phyloP scores from a whole-genome alignment of 64 coral and sea anemone species.

The Stichodactyla mertensii region DNA sequence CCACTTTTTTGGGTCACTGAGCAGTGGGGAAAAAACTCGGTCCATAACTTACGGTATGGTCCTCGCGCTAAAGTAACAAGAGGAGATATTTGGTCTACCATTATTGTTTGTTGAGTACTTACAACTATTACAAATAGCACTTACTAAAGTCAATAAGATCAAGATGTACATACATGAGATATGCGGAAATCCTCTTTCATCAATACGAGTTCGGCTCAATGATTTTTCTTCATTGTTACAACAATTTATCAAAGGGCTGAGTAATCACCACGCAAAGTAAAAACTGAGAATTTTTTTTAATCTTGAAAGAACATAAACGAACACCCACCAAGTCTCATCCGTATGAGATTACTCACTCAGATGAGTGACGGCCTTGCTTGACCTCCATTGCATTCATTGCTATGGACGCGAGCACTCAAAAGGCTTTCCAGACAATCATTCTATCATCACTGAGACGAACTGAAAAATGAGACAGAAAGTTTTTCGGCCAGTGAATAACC shows the following conservation, averaged over 20 bases:
- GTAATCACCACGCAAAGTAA: background rate
- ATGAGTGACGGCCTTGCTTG: background rate
- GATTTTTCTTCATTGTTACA: background rate
- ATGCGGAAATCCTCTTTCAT: background rate
- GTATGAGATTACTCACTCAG: background rate
- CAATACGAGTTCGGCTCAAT: background rate
- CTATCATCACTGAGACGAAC: background rate
- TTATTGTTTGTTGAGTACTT: background rate
- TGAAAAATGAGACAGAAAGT: background rate
- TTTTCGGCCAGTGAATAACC: background rate
- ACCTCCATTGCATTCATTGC: background rate
- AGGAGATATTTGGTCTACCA: background rate
- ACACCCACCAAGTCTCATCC: background rate
- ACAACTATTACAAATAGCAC: background rate
- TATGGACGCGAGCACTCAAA: background rate
- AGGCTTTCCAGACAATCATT: background rate
- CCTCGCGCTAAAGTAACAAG: too few relatives aligned
- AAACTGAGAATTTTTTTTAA: too few relatives aligned
- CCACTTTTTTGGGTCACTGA: too few relatives aligned
- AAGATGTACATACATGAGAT: background rate
- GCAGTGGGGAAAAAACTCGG: too few relatives aligned
- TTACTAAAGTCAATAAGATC: background rate
- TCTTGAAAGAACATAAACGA: too few relatives aligned
- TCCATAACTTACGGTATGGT: too few relatives aligned
- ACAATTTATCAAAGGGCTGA: background rate